Percentiles rank a stretch among this genome's conserved stretches.
phyloP scores from a whole-genome alignment of 2,888 invertebrate species.

The Hypomecis punctinalis region DNA sequence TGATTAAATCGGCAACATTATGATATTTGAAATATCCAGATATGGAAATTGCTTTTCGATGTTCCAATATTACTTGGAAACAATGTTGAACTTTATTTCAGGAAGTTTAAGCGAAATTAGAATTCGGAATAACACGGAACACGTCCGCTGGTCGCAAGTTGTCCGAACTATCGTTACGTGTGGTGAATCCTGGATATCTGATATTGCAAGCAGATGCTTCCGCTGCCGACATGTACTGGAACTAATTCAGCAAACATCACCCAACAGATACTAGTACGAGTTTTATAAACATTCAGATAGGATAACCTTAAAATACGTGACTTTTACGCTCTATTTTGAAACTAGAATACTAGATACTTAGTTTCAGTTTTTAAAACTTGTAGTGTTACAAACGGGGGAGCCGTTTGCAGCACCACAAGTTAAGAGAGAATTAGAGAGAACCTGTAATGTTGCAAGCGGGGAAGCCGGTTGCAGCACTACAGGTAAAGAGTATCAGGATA shows the following conservation, averaged over 20 bases:
- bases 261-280: slow-evolving; percentile 16
- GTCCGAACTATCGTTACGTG: slow-evolving; percentile 47
- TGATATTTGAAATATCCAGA: slow-evolving; percentile 17
- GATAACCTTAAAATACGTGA: slow-evolving; percentile 13
- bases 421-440: no score
- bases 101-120: slow-evolving; percentile 27
- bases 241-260: slow-evolving; percentile 18
- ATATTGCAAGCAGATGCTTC: slow-evolving; percentile 45
- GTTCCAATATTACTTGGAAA: slow-evolving; percentile 30
- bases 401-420: no score
- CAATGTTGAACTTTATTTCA: slow-evolving; percentile 28
- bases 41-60: slow-evolving; percentile 20
- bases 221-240: slow-evolving; percentile 16
- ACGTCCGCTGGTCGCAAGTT: slow-evolving; percentile 43
- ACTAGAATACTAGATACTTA: slow-evolving; percentile 3
- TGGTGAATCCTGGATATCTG: slow-evolving; percentile 40
- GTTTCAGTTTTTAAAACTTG: slow-evolving; percentile 3
- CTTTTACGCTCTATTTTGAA: background rate
- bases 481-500: no score
- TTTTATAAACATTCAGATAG: slow-evolving; percentile 17
- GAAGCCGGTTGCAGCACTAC: no score
- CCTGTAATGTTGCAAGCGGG: no score
- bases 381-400: no score
- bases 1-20: slow-evolving; percentile 28
- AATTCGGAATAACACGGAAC: slow-evolving; percentile 16